Conservation (phyloP, 2,113 vertebrate species). For the Peromyscus maniculatus region DNA sequence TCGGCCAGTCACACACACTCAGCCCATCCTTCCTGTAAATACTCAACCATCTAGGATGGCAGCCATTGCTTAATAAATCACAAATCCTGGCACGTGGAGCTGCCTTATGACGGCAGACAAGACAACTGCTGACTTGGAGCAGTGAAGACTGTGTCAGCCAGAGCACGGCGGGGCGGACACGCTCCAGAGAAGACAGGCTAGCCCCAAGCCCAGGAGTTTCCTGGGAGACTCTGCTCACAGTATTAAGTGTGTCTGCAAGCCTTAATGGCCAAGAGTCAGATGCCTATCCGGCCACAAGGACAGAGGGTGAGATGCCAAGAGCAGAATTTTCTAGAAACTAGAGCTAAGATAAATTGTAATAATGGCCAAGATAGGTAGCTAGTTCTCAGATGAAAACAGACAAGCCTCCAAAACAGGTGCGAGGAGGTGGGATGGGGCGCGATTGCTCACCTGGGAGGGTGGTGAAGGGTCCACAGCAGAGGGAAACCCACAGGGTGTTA, state of each 20-base stretch:
- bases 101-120: background rate
- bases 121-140: background rate
- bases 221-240: background rate
- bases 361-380: conserved; percentile 57
- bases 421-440: background rate
- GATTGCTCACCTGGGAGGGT: background rate
- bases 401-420: background rate
- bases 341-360: conserved; percentile 57
- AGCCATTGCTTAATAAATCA: conserved; percentile 22
- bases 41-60: conserved; percentile 30
- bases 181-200: background rate
- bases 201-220: background rate
- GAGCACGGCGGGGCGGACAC: background rate
- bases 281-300: conserved; percentile 20
- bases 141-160: background rate
- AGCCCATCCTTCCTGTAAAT: background rate
- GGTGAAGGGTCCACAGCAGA: background rate
- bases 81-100: background rate
- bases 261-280: background rate
- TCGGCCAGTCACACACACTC: conserved; percentile 11
- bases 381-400: conserved; percentile 57
- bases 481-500: background rate
- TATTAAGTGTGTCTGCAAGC: background rate
- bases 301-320: conserved; percentile 29
- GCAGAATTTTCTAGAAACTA: conserved; percentile 69